Percentiles rank a stretch among this genome's conserved stretches.
Evolutionary conservation across 2,888 invertebrate genomes (phyloP).

Genomic region (Cerceris ruficornis): DNA sequence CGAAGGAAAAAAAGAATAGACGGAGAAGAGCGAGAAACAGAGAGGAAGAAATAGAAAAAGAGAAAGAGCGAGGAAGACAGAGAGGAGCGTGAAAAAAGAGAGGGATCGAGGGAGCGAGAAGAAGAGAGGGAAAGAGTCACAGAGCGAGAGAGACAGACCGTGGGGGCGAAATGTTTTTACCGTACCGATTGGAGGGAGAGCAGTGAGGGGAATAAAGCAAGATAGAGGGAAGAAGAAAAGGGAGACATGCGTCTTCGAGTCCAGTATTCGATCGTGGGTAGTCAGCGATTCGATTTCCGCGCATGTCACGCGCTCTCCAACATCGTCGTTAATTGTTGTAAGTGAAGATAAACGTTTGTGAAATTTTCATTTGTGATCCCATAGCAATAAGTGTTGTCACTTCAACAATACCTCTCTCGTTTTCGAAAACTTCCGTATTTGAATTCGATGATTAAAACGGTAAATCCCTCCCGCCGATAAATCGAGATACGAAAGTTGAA

Average conservation of each 20-base stretch:
- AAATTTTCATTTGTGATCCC: conserved; percentile 20
- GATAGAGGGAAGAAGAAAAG: conserved; percentile 65
- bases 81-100: conserved; percentile 4
- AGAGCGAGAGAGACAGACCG: conserved; percentile 24
- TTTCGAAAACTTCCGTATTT: no score
- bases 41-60: no score
- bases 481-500: no score
- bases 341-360: conserved; percentile 7
- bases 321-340: conserved; percentile 5
- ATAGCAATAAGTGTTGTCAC: neutral
- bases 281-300: conserved; percentile 27
- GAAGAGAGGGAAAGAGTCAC: neutral
- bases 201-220: conserved; percentile 47
- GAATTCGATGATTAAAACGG: no score
- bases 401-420: no score
- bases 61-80: neutral
- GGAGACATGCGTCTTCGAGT: conserved; percentile 58
- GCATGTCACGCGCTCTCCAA: conserved; percentile 8
- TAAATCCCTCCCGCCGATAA: no score
- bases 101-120: neutral
- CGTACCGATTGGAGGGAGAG: conserved; percentile 6
- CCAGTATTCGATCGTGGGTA: conserved; percentile 52
- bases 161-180: conserved; percentile 26
- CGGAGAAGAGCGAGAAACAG: no score
- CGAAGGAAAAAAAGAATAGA: no score